Evolutionary conservation across 1,140 invertebrate genomes (phyloP), one percentile per base, ranked within the genome.

Genomic region (Manduca sexta): DNA sequence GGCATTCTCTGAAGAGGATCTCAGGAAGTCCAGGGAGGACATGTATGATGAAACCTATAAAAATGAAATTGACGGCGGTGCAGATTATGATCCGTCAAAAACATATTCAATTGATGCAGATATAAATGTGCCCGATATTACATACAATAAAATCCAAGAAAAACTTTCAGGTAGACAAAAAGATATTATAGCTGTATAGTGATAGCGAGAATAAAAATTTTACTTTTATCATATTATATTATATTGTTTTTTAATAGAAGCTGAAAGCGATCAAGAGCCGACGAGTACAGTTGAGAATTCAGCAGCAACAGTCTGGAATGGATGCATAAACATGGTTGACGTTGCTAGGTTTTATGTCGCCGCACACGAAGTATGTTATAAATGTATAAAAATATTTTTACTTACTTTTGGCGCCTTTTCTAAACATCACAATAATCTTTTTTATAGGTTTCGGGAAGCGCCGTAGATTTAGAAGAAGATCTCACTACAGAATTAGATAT

Each of bases 321-420:
- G 97, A 0, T 92, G 91, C 44, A 92, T 98, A 1, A 92, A 92
- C 62, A 97, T 97, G 95, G 90, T 93, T 1, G 96, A 98, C 72
- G 94, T 97, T 0, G 93, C 95, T 0, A 93, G 95, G 62, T 97
- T 98, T 61, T 91, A 93, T 55, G 93, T 96, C 1, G 91, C 91
- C 10, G 93, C 95, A 4, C 92, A 94, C 66, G 92, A 93, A 83
- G 92, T 96, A 26, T 75, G 66, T 64, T 26, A 30, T 33, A n/a
- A 14, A 37, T 13, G 45, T 38, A 37, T 12, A 1, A 21, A 40
- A 34, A 17, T 11, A 40, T 40, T 40, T 3, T 40, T 40, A 2
- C 11, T 8, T 35, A 35, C 5, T n/a, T n/a, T 12, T 38, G 13
- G n/a, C 6, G 15, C n/a, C 8, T 13, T 30, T 29, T 13, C 7